Evolutionary conservation across 2,888 invertebrate species (phyloP).

Genomic region (Lomographa bimaculata): DNA sequence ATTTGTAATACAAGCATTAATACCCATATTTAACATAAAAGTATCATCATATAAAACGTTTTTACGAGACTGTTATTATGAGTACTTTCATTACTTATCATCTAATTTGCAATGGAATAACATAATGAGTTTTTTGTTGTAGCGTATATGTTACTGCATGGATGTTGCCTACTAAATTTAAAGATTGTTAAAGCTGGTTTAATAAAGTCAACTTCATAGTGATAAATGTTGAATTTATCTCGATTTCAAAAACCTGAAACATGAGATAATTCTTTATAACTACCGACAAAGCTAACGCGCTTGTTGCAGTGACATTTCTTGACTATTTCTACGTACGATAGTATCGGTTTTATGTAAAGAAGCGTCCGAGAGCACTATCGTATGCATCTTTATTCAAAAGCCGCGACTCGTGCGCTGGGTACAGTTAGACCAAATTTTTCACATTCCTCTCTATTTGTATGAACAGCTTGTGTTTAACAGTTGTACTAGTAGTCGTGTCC

Average conservation of each 20-base stretch:
- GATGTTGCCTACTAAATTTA: too few species aligned
- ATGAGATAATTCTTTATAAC: conserved; percentile 34
- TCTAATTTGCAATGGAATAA: too few species aligned
- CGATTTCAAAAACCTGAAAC: conserved; percentile 42
- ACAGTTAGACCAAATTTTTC: conserved; percentile 71
- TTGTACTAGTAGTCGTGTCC: conserved; percentile 47
- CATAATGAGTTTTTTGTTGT: too few species aligned
- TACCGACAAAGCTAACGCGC: conserved; percentile 33
- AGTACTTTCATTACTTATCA: too few species aligned
- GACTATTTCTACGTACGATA: conserved; percentile 29
- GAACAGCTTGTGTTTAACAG: conserved; percentile 46
- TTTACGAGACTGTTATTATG: too few species aligned
- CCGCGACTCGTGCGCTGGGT: conserved; percentile 37
- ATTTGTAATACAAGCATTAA: too few species aligned
- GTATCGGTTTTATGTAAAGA: conserved; percentile 41
- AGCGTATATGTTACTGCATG: too few species aligned
- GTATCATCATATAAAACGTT: too few species aligned
- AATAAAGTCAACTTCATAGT: too few species aligned
- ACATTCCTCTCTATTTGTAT: conserved; percentile 61
- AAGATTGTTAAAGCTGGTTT: too few species aligned
- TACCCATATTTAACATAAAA: too few species aligned
- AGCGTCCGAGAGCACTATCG: conserved; percentile 39
- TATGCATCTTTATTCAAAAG: conserved; percentile 46
- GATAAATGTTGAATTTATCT: conserved; percentile 8
- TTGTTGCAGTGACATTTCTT: conserved; percentile 32